Evolutionary conservation across 2,797 vertebrate species (phyloP).

Genomic region (Schizopygopsis malacanthus): DNA sequence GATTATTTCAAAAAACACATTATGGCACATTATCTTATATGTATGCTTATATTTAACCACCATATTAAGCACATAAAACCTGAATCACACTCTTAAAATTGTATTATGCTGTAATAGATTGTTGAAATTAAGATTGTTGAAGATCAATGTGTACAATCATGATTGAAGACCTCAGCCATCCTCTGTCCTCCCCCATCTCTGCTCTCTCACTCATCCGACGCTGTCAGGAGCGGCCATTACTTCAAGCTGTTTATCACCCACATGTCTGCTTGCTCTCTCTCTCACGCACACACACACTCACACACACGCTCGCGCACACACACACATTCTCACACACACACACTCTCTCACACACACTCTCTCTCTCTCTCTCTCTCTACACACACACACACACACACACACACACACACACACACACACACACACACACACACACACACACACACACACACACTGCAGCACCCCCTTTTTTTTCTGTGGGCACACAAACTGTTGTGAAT

Average conservation of each 20-base stretch:
- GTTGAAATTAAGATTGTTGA: not conserved
- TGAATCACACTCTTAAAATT: not conserved
- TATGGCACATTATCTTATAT: not conserved
- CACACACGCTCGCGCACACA: too few species aligned
- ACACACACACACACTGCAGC: too few species aligned
- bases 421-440: too few species aligned
- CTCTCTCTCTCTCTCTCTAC: too few species aligned
- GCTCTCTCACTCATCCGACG: slow-evolving; percentile 13
- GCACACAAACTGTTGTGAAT: too few species aligned
- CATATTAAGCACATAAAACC: not conserved
- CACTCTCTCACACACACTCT: too few species aligned
- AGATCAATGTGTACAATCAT: slow-evolving; percentile 17
- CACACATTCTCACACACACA: too few species aligned
- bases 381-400: too few species aligned
- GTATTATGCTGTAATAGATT: not conserved
- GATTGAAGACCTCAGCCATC: not conserved
- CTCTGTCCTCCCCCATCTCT: slow-evolving; percentile 33
- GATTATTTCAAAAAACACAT: not conserved
- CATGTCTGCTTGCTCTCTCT: not conserved
- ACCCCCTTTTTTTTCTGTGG: too few species aligned
- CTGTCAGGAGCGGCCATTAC: slow-evolving; percentile 21
- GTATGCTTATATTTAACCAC: not conserved
- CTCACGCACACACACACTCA: not conserved
- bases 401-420: too few species aligned
- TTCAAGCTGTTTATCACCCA: slow-evolving; percentile 43